Base-by-base conservation (phyloP, 2,113 vertebrate species). In the Onychostruthus taczanowskii region DNA sequence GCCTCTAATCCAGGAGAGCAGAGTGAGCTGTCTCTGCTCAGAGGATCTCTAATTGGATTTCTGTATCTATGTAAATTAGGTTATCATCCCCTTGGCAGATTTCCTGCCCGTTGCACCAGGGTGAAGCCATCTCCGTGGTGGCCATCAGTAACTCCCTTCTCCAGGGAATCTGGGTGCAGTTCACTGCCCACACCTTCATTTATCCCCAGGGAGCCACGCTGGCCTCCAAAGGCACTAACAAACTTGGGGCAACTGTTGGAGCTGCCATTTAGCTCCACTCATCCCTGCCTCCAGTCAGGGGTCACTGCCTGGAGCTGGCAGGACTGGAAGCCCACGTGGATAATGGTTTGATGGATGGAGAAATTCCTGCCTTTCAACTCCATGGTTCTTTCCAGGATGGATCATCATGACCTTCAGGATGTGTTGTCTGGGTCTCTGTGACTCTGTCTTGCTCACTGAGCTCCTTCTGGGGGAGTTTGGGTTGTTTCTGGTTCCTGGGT, bases 41-140 rank as follows among this genome's bases (percentile, higher is more conserved):
- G 69, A 95, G 84, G 39, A 72, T 70, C 72, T 61, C 91, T 97
- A 96, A 95, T 94, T 97, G 84, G 61, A 91, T 97, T 97, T 93
- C 93, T 96, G 83, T 69, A 70, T 95, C 94, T 94, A 55, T 94
- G 95, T 93, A 89, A 97, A 96, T 97, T 87, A 90, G 73, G 89
- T 96, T 96, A 92, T 68, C 73, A 70, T 75, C 80, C 91, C 56
- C 87, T 94, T 84, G 93, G 95, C 91, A 95, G 87, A 49, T 92
- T 91, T 96, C 94, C 96, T 89, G 94, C 91, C 64, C 68, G 4
- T 81, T 89, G 73, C 49, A 87, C 35, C 69, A 47, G 64, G 64
- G 79, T 1, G 39, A 90, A 67, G 62, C 89, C 81, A 30, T 75
- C 80, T 87, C 73, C 0, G 1, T 76, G 59, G 63, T 3, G 9